Conservation (phyloP, 92 coral and sea anemone species). For the Porites divaricata region DNA sequence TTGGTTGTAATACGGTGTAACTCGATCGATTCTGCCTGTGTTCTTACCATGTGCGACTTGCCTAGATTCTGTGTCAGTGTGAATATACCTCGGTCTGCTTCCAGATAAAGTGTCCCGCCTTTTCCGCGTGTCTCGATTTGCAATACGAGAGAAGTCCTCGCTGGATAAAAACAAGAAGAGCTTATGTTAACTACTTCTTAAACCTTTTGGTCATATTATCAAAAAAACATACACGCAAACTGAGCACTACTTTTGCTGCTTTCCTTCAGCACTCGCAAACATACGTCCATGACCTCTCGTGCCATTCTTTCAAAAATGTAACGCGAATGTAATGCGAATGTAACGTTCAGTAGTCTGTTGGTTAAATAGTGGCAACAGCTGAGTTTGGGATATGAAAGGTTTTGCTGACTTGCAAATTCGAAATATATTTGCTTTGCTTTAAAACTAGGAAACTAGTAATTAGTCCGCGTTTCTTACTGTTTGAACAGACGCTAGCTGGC, state of each 20-base stretch:
- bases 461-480: no score
- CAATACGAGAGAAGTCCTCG: conserved; percentile 2
- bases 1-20: not conserved
- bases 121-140: not conserved
- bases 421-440: no score
- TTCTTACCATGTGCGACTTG: not conserved
- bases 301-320: no score
- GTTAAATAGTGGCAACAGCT: no score
- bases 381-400: no score
- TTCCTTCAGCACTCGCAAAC: no score
- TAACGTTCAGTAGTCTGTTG: no score
- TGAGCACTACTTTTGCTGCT: not conserved
- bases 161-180: not conserved
- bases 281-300: no score
- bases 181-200: not conserved
- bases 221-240: not conserved
- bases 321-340: no score
- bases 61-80: conserved; percentile 2
- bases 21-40: not conserved
- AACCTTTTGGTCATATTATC: not conserved
- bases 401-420: no score
- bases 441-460: no score
- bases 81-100: conserved; percentile 19
- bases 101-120: not conserved
- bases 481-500: no score